These are phyloP conservation scores for Drosophila formosana DNA, from an alignment of 2,888 invertebrate genomes.

Conservation along the genomic window DNA sequence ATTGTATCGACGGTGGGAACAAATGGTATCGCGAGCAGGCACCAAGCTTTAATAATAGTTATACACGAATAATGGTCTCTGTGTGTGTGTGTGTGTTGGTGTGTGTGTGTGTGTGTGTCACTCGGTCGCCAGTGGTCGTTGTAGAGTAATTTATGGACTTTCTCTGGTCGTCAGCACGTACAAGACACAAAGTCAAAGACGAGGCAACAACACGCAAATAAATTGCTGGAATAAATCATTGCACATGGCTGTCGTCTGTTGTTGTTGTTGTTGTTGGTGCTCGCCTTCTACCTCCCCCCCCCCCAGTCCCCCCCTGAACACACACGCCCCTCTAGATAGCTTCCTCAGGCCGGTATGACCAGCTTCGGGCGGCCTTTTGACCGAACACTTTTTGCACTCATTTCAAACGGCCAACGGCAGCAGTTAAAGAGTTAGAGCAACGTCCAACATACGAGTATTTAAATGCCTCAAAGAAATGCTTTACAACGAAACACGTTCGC, in stretches of 20 bases:
- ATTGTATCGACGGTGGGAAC: not conserved
- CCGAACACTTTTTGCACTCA: constrained; percentile 72
- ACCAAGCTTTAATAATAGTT: not conserved
- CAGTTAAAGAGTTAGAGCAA: constrained; percentile 18
- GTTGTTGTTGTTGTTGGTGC: constrained; percentile 11
- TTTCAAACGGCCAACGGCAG: constrained; percentile 62
- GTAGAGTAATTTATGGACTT: constrained; percentile 81
- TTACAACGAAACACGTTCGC: constrained; percentile 56
- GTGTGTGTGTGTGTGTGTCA: constrained; percentile 61
- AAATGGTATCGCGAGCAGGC: not conserved
- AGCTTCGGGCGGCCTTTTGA: constrained; percentile 66
- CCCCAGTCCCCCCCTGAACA: not conserved
- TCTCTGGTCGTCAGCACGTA: constrained; percentile 76
- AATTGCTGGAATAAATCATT: constrained; percentile 82
- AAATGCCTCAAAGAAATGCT: constrained; percentile 7
- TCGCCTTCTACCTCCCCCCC: not conserved
- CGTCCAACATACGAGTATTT: constrained; percentile 32
- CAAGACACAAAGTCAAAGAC: constrained; percentile 57
- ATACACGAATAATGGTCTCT: constrained; percentile 2
- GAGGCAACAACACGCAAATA: constrained; percentile 70
- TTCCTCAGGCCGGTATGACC: constrained; percentile 29
- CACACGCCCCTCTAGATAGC: not conserved
- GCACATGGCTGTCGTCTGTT: constrained; percentile 55
- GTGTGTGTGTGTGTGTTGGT: not conserved
- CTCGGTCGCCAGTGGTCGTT: constrained; percentile 62